phyloP scores from a whole-genome alignment of 2,888 invertebrate genomes.

The Leptinotarsa peninsularis region DNA sequence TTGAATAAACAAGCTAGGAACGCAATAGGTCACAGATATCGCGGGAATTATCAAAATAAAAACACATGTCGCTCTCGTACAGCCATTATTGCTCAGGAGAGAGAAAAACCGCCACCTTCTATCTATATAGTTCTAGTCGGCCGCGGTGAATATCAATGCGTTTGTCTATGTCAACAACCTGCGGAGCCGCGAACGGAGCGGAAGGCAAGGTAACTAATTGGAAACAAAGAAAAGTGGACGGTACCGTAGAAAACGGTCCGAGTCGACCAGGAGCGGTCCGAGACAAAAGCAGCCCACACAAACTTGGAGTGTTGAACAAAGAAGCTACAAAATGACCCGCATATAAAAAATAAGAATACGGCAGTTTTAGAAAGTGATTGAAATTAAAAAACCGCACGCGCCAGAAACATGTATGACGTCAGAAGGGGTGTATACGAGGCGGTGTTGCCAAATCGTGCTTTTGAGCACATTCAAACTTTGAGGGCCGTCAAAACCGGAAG shows the following conservation, averaged over 20 bases:
- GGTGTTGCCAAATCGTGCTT: too few species aligned
- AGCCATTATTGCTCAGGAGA: not conserved
- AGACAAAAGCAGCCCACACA: too few species aligned
- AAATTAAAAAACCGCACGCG: too few species aligned
- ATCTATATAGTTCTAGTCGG: conserved; percentile 10
- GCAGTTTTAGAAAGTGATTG: too few species aligned
- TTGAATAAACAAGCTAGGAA: conserved; percentile 14
- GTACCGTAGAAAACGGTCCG: conserved; percentile 44
- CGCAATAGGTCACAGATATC: not conserved
- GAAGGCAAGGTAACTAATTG: conserved; percentile 48
- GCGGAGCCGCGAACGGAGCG: conserved; percentile 42
- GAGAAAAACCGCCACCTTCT: not conserved
- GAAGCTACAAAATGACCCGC: too few species aligned
- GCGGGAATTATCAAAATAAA: conserved; percentile 22
- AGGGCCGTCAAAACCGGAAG: too few species aligned
- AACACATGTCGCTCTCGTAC: not conserved
- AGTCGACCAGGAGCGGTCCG: not conserved
- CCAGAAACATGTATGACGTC: too few species aligned
- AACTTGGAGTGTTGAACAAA: too few species aligned
- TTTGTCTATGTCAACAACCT: conserved; percentile 51
- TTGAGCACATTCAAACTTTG: too few species aligned
- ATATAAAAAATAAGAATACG: too few species aligned
- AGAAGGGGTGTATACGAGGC: too few species aligned
- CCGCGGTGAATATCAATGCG: conserved; percentile 43
- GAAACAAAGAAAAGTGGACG: conserved; percentile 51